Conservation (phyloP, 1,140 invertebrate genomes). For the Kradibia gibbosae region DNA sequence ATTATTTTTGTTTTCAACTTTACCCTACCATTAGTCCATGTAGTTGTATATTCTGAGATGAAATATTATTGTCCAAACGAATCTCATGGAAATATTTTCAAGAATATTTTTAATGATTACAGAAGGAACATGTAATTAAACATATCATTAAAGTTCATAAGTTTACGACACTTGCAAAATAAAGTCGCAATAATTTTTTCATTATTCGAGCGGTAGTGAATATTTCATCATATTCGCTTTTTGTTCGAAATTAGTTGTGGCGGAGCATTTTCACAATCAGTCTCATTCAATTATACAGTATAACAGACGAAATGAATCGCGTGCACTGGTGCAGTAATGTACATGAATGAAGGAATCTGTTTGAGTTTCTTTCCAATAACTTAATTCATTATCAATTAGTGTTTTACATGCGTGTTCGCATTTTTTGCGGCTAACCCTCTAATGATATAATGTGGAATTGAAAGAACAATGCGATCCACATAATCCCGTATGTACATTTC, state of each 20-base stretch:
- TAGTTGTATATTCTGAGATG: too few relatives aligned
- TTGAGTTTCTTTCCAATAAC: neutral
- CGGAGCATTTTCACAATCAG: neutral
- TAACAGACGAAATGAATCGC: neutral
- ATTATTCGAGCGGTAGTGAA: neutral
- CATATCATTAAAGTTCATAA: neutral
- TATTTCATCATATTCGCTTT: neutral
- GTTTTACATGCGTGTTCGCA: neutral
- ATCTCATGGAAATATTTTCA: too few relatives aligned
- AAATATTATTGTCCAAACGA: too few relatives aligned
- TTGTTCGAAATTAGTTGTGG: neutral
- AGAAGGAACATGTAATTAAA: neutral
- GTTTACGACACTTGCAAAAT: neutral
- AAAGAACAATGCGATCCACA: neutral
- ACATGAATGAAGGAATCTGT: neutral
- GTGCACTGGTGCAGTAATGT: neutral
- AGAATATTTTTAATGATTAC: neutral
- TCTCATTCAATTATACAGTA: constrained; percentile 6
- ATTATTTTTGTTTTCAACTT: too few relatives aligned
- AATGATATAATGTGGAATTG: neutral
- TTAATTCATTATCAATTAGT: neutral
- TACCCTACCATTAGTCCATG: too few relatives aligned
- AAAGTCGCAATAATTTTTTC: neutral
- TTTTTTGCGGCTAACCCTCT: neutral
- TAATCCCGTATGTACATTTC: neutral